Evolutionary conservation across 1,140 invertebrate species (phyloP).

Genomic region (Archivesica marissinica): DNA sequence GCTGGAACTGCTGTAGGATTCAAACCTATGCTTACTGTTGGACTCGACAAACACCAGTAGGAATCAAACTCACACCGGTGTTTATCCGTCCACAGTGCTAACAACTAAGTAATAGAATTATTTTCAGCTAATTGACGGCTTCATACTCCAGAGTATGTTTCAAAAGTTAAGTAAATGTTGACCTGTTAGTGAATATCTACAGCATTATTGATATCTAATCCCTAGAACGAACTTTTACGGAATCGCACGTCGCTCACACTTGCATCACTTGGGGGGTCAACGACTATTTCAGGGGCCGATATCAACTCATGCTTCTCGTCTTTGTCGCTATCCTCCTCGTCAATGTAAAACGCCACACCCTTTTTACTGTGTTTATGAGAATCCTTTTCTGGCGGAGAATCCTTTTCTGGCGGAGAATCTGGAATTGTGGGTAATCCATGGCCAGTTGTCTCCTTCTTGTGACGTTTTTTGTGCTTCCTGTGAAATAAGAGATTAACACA

Average conservation of each 20-base stretch:
- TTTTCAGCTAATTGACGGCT: no score
- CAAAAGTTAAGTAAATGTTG: no score
- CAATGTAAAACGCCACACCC: constrained; percentile 64
- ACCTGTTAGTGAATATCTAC: no score
- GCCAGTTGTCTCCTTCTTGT: constrained; percentile 51
- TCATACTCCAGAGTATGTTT: no score
- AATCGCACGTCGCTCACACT: background rate
- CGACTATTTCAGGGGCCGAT: constrained; percentile 50
- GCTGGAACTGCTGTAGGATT: no score
- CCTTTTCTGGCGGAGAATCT: constrained; percentile 49
- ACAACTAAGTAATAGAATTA: no score
- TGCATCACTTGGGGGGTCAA: constrained; percentile 63
- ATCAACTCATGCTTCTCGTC: constrained; percentile 60
- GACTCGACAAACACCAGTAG: no score
- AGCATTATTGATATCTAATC: no score
- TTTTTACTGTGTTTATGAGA: background rate
- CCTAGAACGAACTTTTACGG: background rate
- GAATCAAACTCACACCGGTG: no score
- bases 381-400: background rate
- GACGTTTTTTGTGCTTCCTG: constrained; percentile 62
- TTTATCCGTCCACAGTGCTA: no score
- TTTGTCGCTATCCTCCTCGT: constrained; percentile 60
- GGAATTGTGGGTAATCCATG: constrained; percentile 63
- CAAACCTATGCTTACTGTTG: no score
- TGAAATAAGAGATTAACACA: no score